Evolutionary conservation across 2,888 invertebrate species (phyloP), one percentile per base, ranked within the genome.

Genomic region (Apantesis nais): DNA sequence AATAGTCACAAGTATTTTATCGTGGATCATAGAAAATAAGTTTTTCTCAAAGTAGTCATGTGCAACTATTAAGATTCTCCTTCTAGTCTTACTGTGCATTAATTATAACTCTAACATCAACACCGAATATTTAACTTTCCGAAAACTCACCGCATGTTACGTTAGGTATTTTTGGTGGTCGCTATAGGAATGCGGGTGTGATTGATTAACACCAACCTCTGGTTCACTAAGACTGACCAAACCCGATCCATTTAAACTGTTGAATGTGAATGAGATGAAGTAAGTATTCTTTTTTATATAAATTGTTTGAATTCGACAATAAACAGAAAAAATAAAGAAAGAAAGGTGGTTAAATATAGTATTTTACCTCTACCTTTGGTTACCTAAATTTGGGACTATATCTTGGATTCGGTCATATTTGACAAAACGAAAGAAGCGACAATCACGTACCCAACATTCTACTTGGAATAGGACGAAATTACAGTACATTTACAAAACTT

Each of bases 401-500:
- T n/a, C n/a, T 19, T 4, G 0, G 16, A 22, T 19, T 55, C 55
- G 25, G 25, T 55, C 14, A 12, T 29, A 12, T 29, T 7, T 55
- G 14, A 5, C 4, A 11, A 55, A 55, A 44, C 19, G 44, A 44
- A 58, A 58, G 7, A 58, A 16, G 1, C 16, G 29, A 58, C 16
- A 16, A 29, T 16, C 22, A 39, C 22, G 7, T 8, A 2, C 29
- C 61, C 16, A 29, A 25, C 19, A 16, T 31, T 55, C 14, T 7
- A 29, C 2, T 58, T 58, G 29, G 22, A 29, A 12, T 22, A 1
- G 25, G 4, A 9, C 16, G 0, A 39, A 63, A 29, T 19, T 11
- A 48, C 0, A 37, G 55, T 74, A 71, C 29, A 67, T 67, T 63
- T 73, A 68, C 61, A 69, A 72, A 72, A 88, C 93, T 96, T 95